Evolutionary conservation across 2,113 vertebrate genomes (phyloP).

Genomic region (Pungitius pungitius): DNA sequence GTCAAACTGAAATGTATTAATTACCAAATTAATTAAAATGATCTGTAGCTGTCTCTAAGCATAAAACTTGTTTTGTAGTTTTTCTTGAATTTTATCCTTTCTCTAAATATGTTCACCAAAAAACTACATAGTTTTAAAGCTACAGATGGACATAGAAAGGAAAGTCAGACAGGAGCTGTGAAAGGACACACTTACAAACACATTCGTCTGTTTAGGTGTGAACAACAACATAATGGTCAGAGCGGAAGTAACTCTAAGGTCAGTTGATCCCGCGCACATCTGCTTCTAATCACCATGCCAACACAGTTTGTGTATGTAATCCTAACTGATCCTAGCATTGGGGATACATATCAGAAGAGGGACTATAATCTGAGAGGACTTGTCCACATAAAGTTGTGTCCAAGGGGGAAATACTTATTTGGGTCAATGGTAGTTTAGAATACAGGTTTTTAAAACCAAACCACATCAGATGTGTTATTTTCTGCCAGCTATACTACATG

Average conservation of each 20-base stretch:
- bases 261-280: constrained; percentile 51
- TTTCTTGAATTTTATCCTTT: not conserved
- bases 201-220: constrained; percentile 35
- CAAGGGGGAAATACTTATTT: not conserved
- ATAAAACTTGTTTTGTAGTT: not conserved
- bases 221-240: constrained; percentile 51
- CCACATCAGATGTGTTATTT: no score
- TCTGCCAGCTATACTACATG: not conserved
- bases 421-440: not conserved
- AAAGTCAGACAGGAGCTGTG: constrained; percentile 4
- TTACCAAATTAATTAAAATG: not conserved
- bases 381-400: not conserved
- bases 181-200: constrained; percentile 19
- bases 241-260: constrained; percentile 59
- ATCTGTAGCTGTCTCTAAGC: not conserved
- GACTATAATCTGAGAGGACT: not conserved
- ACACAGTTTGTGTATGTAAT: not conserved
- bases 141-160: not conserved
- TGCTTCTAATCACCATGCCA: constrained; percentile 56
- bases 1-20: not conserved
- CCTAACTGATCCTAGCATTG: not conserved
- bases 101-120: not conserved
- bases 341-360: not conserved
- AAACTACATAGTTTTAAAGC: not conserved
- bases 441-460: not conserved